phyloP scores from a whole-genome alignment of 2,113 vertebrate genomes.

The Felis chaus region DNA sequence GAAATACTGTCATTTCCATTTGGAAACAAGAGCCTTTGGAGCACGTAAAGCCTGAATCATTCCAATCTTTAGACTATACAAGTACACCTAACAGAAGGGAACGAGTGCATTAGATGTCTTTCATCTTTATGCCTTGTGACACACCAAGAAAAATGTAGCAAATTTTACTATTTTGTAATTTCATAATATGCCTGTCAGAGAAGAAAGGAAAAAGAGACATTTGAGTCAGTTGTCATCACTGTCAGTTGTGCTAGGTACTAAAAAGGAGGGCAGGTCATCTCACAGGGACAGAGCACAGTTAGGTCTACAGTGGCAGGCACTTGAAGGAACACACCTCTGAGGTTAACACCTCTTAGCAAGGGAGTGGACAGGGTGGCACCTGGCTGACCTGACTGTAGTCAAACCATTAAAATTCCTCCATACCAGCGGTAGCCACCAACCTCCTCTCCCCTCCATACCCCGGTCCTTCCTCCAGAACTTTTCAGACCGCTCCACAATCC shows the following conservation, averaged over 20 bases:
- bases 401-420: neutral
- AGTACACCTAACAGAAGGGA: neutral
- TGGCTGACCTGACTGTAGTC: neutral
- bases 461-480: neutral
- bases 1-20: neutral
- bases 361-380: too few species aligned
- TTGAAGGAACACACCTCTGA: neutral
- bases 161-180: conserved; percentile 44
- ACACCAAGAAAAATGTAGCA: conserved; percentile 24
- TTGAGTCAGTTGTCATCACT: neutral
- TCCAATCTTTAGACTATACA: neutral
- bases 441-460: neutral
- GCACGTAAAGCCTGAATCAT: neutral
- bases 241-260: neutral
- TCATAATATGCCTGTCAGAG: neutral
- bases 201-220: neutral
- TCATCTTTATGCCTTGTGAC: neutral
- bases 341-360: neutral
- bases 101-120: neutral
- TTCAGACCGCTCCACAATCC: neutral
- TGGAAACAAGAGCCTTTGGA: neutral
- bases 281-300: neutral
- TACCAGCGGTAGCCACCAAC: neutral
- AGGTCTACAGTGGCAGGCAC: neutral
- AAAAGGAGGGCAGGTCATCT: neutral